Evolutionary conservation across 1,140 invertebrate genomes (phyloP).

Genomic region (Pygmarrhopalites habei): DNA sequence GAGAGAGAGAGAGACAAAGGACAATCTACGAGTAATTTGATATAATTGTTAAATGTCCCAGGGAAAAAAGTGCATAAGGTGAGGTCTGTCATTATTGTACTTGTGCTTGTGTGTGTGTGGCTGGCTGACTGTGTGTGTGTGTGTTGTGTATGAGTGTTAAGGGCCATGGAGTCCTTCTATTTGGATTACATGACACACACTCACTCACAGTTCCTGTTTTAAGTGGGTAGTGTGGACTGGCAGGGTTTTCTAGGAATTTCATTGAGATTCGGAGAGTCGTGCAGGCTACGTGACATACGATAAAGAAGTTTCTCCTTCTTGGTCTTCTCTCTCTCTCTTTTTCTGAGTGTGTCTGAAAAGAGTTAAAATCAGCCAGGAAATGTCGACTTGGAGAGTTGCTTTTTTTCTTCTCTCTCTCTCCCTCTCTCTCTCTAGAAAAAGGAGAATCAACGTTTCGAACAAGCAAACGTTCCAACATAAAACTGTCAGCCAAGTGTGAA

Average conservation of each 20-base stretch:
- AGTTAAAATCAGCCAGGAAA: slow-evolving; percentile 18
- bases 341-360: slow-evolving; percentile 13
- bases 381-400: slow-evolving; percentile 1
- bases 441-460: slow-evolving; percentile 1
- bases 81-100: too few relatives aligned
- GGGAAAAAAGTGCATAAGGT: too few relatives aligned
- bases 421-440: neutral
- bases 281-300: slow-evolving; percentile 24
- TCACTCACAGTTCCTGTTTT: too few relatives aligned
- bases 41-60: too few relatives aligned
- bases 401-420: neutral
- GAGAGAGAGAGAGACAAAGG: too few relatives aligned
- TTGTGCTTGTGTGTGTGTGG: too few relatives aligned
- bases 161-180: too few relatives aligned
- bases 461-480: slow-evolving; percentile 19
- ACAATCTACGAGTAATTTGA: too few relatives aligned
- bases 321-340: neutral
- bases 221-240: slow-evolving; percentile 2
- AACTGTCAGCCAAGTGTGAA: slow-evolving; percentile 34
- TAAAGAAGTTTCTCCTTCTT: slow-evolving; percentile 21
- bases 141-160: too few relatives aligned
- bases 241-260: slow-evolving; percentile 16
- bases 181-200: too few relatives aligned
- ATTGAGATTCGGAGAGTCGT: slow-evolving; percentile 20
- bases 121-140: too few relatives aligned